Evolutionary conservation across 2,113 vertebrate species (phyloP).

Genomic region (Delphinapterus leucas): DNA sequence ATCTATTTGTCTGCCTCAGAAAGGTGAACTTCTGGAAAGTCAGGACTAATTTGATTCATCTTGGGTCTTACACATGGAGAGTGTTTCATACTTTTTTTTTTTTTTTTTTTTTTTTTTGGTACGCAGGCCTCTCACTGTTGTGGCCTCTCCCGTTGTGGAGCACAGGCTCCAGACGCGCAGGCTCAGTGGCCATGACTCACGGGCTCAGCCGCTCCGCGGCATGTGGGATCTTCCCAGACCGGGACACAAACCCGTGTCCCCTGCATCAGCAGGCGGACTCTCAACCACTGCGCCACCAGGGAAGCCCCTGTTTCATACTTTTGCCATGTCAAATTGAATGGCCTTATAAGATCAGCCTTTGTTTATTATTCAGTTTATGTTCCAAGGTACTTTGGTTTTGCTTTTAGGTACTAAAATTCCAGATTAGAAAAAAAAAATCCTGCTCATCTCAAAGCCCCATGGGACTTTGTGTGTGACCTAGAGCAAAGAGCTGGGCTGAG

Average conservation of each 20-base stretch:
- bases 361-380: not conserved
- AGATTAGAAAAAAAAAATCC: not conserved
- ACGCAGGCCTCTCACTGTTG: no score
- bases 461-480: not conserved
- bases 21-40: not conserved
- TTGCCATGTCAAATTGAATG: not conserved
- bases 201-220: no score
- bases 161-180: no score
- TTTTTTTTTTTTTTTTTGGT: no score
- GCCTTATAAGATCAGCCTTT: not conserved
- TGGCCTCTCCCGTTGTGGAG: no score
- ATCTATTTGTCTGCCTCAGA: not conserved
- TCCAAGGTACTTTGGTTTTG: not conserved
- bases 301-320: not conserved
- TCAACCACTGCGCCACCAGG: no score
- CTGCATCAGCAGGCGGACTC: no score
- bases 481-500: not conserved
- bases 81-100: not conserved
- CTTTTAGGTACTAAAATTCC: not conserved
- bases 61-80: not conserved
- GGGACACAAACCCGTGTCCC: no score
- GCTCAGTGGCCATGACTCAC: no score
- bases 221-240: no score
- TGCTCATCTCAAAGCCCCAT: not conserved
- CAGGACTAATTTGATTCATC: not conserved